Conservation (phyloP, 2,888 invertebrate species). For the Ditula angustiorana region DNA sequence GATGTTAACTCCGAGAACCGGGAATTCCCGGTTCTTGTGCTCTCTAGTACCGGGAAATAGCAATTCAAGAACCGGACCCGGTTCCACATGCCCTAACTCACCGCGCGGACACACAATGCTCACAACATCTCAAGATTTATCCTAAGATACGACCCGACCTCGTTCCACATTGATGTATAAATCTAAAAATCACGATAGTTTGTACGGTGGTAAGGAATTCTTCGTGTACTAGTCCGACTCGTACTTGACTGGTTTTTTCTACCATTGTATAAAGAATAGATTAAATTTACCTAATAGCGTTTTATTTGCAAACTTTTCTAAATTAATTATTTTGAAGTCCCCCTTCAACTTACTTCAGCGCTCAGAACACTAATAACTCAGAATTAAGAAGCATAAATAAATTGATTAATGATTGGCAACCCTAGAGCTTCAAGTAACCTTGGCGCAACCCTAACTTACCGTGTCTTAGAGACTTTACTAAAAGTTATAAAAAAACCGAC, state of each 20-base stretch:
- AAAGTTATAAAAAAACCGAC: conserved; percentile 10
- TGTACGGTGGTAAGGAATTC: too few relatives aligned
- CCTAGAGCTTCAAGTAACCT: not conserved
- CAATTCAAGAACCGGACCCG: too few relatives aligned
- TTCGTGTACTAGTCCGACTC: too few relatives aligned
- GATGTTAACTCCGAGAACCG: too few relatives aligned
- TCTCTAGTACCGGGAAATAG: too few relatives aligned
- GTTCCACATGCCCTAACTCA: too few relatives aligned
- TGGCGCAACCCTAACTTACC: not conserved
- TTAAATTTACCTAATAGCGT: not conserved
- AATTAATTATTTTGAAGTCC: not conserved
- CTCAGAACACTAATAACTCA: not conserved
- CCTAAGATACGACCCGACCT: not conserved
- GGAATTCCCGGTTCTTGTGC: too few relatives aligned
- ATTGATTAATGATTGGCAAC: conserved; percentile 35
- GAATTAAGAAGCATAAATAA: conserved; percentile 34
- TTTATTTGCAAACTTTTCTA: not conserved
- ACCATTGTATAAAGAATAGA: not conserved
- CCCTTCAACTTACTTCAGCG: conserved; percentile 1
- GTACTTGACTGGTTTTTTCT: not conserved
- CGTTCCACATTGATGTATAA: not conserved
- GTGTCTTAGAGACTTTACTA: conserved; percentile 4
- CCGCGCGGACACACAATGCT: too few relatives aligned
- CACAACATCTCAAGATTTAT: too few relatives aligned
- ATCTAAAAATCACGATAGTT: not conserved